Percentiles rank a stretch among this genome's conserved stretches.
Conservation (phyloP, 2,888 invertebrate genomes). For the Sphinx pinastri region DNA sequence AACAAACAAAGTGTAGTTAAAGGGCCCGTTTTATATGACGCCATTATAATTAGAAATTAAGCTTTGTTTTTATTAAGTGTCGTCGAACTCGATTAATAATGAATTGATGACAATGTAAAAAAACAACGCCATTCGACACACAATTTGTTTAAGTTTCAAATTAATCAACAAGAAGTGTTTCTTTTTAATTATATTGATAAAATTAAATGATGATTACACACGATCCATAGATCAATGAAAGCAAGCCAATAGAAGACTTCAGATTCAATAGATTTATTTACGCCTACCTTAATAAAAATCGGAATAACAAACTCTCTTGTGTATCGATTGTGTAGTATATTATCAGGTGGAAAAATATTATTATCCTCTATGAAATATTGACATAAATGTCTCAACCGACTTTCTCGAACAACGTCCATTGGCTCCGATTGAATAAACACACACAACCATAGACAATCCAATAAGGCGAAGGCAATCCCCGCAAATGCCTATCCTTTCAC, state of each 20-base stretch:
- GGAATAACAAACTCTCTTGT: too few species aligned
- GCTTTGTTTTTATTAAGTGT: conserved; percentile 29
- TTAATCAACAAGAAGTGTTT: too few species aligned
- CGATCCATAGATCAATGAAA: too few species aligned
- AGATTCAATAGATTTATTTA: too few species aligned
- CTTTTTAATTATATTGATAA: too few species aligned
- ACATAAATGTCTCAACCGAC: conserved; percentile 11
- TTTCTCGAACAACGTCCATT: conserved; percentile 36
- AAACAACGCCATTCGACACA: conserved; percentile 25
- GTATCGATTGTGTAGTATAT: too few species aligned
- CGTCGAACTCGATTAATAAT: conserved; percentile 23
- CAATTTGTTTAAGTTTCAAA: background rate
- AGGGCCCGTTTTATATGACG: conserved; percentile 14
- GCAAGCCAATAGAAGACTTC: too few species aligned
- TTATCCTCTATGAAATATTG: conserved; percentile 4
- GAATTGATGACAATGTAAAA: conserved; percentile 26
- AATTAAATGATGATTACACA: too few species aligned
- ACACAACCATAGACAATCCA: conserved; percentile 51
- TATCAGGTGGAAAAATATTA: too few species aligned
- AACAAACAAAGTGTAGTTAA: conserved; percentile 52
- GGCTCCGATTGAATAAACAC: conserved; percentile 35
- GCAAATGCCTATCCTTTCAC: conserved; percentile 56
- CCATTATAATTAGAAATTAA: conserved; percentile 26
- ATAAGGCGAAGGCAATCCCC: conserved; percentile 55
- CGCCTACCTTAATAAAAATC: too few species aligned